Conservation (phyloP, 2,888 invertebrate genomes). For the Osmoderma eremita region DNA sequence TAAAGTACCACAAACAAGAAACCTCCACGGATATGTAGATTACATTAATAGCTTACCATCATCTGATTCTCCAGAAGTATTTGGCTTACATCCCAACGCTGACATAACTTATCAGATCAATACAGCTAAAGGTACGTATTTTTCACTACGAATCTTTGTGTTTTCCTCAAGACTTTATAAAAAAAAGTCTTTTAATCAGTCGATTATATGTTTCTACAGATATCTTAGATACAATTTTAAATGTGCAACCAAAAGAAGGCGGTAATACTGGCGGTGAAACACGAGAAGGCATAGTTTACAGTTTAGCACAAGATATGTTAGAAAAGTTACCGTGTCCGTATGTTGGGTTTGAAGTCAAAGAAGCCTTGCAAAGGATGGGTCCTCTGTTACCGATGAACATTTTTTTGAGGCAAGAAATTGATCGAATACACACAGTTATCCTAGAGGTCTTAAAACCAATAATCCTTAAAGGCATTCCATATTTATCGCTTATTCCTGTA, state of each 20-base stretch:
- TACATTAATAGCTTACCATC: slow-evolving; percentile 87
- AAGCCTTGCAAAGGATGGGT: slow-evolving; percentile 91
- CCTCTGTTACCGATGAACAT: slow-evolving; percentile 95
- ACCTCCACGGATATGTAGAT: slow-evolving; percentile 82
- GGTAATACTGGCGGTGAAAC: slow-evolving; percentile 92
- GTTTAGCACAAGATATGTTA: slow-evolving; percentile 92
- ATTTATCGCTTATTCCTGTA: slow-evolving; percentile 41
- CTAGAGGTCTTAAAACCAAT: slow-evolving; percentile 61
- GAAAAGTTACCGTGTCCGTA: slow-evolving; percentile 86
- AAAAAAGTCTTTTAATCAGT: background rate
- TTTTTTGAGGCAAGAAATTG: slow-evolving; percentile 83
- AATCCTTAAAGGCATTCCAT: no score
- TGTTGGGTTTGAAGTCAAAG: slow-evolving; percentile 88
- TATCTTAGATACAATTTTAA: slow-evolving; percentile 92
- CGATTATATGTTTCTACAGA: slow-evolving; percentile 56
- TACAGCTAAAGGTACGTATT: slow-evolving; percentile 80
- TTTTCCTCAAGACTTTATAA: background rate
- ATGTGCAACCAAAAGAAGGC: slow-evolving; percentile 97
- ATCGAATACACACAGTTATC: slow-evolving; percentile 89
- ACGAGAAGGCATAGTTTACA: slow-evolving; percentile 90
- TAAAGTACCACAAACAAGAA: slow-evolving; percentile 87
- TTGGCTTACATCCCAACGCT: slow-evolving; percentile 95
- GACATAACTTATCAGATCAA: slow-evolving; percentile 98
- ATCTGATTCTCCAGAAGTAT: slow-evolving; percentile 93
- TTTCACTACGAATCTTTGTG: no score